These are phyloP conservation scores for Pasiphila rectangulata DNA, from an alignment of 2,888 invertebrate species.

Conservation along the genomic window DNA sequence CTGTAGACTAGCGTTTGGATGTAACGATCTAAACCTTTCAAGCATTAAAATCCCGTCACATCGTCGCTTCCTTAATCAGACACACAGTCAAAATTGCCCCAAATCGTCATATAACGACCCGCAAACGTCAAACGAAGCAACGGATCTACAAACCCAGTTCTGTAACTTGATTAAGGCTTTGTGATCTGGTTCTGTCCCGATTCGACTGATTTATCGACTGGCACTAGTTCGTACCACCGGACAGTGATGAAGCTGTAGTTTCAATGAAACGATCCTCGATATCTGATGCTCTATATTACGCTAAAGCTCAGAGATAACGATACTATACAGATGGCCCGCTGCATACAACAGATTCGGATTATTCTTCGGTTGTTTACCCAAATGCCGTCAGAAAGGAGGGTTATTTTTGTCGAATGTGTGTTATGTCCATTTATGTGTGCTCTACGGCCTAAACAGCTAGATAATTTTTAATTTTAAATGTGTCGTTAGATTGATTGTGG, in stretches of 20 bases:
- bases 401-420: no score
- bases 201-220: slow-evolving; percentile 17
- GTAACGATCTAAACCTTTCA: no score
- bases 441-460: no score
- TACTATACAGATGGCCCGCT: no score
- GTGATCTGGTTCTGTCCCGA: slow-evolving; percentile 9
- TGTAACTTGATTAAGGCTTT: slow-evolving; percentile 15
- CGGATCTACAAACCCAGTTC: not conserved
- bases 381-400: no score
- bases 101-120: not conserved
- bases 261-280: slow-evolving; percentile 5
- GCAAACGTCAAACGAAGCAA: not conserved
- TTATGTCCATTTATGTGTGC: no score
- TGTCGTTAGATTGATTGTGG: no score
- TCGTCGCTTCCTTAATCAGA: not conserved
- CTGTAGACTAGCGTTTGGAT: no score
- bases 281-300: slow-evolving; percentile 8
- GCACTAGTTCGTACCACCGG: not conserved
- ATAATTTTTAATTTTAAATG: no score
- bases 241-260: slow-evolving; percentile 18
- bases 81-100: not conserved
- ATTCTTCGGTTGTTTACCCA: no score
- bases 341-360: no score
- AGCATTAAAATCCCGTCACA: not conserved
- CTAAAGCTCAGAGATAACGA: no score